phyloP scores from a whole-genome alignment of 2,113 vertebrate genomes.

The Spheniscus mendiculus region DNA sequence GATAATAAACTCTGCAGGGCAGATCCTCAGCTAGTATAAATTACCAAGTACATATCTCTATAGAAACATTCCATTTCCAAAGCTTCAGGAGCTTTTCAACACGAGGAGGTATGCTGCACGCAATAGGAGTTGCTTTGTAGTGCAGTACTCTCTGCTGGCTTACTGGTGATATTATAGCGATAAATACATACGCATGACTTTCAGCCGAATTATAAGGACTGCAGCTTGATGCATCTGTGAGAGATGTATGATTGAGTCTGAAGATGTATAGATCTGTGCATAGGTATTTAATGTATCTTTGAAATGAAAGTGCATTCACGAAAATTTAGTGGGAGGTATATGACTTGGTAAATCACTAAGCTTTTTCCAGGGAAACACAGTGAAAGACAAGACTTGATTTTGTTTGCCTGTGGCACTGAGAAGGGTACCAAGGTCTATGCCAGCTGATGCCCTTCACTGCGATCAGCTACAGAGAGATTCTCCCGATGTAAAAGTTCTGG shows the following conservation, averaged over 20 bases:
- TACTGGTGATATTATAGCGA: background rate
- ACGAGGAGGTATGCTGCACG: background rate
- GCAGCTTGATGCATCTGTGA: background rate
- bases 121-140: background rate
- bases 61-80: background rate
- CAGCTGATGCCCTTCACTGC: background rate
- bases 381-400: background rate
- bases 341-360: background rate
- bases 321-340: background rate
- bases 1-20: background rate
- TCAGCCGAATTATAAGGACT: background rate
- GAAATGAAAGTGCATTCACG: background rate
- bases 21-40: background rate
- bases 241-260: background rate
- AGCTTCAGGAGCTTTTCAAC: background rate
- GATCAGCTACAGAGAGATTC: background rate
- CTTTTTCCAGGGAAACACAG: background rate
- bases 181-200: background rate
- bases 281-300: background rate
- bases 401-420: background rate
- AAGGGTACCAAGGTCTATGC: background rate
- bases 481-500: accelerated
- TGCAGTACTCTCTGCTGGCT: background rate
- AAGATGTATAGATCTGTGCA: background rate
- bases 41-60: background rate